These are phyloP conservation scores for Coreoperca whiteheadi DNA, from an alignment of 2,113 vertebrate species.

Conservation along the genomic window DNA sequence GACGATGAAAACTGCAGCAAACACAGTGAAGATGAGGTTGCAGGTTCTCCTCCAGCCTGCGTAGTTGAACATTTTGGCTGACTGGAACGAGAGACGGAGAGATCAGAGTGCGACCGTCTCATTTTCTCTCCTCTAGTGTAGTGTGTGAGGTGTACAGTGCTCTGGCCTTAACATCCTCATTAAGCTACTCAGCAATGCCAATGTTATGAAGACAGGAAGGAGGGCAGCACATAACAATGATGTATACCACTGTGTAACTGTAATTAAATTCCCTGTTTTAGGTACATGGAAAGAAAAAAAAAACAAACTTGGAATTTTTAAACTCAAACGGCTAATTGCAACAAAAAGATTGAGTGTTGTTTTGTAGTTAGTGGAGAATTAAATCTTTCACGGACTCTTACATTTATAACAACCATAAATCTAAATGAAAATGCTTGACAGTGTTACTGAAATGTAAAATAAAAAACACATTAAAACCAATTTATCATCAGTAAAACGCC, in stretches of 20 bases:
- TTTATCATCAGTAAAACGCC: neutral
- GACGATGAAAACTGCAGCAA: conserved; percentile 91
- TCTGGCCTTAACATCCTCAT: neutral
- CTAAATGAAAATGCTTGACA: neutral
- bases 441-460: neutral
- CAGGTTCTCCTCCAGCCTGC: conserved; percentile 95
- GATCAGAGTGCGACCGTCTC: neutral
- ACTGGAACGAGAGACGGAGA: conserved; percentile 75
- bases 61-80: conserved; percentile 98
- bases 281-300: too few species aligned
- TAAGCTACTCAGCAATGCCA: neutral
- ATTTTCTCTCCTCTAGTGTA: conserved; percentile 44
- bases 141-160: neutral
- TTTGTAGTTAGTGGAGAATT: neutral
- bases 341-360: neutral
- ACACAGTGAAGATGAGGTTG: conserved; percentile 93
- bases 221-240: neutral
- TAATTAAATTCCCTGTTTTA: neutral
- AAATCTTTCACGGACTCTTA: too few species aligned
- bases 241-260: neutral
- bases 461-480: neutral
- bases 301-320: neutral
- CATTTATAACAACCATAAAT: neutral
- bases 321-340: too few species aligned
- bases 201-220: neutral